A percentile compares a stretch with the other conserved stretches of the same genome.
Evolutionary conservation across 2,797 vertebrate species (phyloP).

Genomic region (Malurus splendens): DNA sequence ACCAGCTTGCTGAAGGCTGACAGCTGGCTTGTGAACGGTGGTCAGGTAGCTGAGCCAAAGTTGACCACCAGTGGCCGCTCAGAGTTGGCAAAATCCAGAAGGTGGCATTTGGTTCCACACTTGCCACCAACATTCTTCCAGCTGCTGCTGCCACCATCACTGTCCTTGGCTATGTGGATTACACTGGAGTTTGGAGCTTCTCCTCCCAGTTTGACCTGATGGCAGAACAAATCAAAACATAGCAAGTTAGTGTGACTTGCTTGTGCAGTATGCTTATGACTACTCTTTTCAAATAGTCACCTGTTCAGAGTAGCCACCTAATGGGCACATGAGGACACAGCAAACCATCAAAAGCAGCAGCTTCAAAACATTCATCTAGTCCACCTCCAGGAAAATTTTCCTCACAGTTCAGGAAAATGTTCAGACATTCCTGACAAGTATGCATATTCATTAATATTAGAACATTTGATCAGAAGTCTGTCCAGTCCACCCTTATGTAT

Average conservation of each 20-base stretch:
- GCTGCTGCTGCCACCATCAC: constrained; percentile 19
- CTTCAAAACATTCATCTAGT: not conserved
- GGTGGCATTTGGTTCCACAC: constrained; percentile 75
- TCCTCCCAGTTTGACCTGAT: constrained; percentile 88
- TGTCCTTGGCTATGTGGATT: constrained; percentile 78
- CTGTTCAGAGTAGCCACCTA: not conserved
- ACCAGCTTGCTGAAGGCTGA: constrained; percentile 90
- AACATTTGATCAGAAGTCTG: not conserved
- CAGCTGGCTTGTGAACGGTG: constrained; percentile 92
- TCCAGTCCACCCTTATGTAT: not conserved
- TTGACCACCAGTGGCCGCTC: constrained; percentile 94
- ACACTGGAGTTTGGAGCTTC: constrained; percentile 94
- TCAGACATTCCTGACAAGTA: not conserved
- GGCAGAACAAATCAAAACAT: constrained; percentile 32
- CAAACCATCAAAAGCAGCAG: not conserved
- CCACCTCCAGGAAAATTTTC: not conserved
- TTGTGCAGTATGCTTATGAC: not conserved
- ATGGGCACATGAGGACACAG: not conserved
- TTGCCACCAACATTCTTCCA: constrained; percentile 44
- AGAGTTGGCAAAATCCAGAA: constrained; percentile 89
- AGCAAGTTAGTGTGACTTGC: constrained; percentile 2
- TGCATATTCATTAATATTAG: not conserved
- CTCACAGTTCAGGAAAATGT: not conserved
- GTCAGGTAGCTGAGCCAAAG: constrained; percentile 97
- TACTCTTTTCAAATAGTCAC: not conserved